Evolutionary conservation across 37 sponge, comb jelly and placozoan species (phyloP).

Genomic region (Agelas oroides): DNA sequence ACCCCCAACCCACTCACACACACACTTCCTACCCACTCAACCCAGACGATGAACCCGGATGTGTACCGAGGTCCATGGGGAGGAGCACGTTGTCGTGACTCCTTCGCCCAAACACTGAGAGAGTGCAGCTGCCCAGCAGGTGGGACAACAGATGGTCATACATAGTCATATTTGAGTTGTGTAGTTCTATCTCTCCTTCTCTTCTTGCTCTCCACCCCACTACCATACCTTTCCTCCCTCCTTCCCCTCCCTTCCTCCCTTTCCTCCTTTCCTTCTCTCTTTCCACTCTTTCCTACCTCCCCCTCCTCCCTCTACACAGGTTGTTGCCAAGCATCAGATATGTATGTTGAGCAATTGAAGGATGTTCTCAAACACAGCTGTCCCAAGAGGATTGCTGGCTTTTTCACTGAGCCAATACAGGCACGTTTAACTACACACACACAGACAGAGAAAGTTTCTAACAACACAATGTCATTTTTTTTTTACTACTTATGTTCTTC

Average conservation of each 20-base stretch:
- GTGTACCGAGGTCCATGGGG: conserved; percentile 95
- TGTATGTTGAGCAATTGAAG: conserved; percentile 82
- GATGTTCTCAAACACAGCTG: conserved; percentile 78
- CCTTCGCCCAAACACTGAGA: conserved; percentile 69
- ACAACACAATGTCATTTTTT: no score
- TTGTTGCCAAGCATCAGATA: conserved; percentile 72
- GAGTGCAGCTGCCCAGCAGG: conserved; percentile 77
- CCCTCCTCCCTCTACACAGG: conserved; percentile 29
- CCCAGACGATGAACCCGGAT: conserved; percentile 90
- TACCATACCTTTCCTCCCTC: no score
- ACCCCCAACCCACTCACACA: conserved; percentile 11
- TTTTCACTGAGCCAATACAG: conserved; percentile 93
- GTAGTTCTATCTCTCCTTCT: background rate
- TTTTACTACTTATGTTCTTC: no score
- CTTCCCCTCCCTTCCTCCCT: no score
- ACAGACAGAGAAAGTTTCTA: no score
- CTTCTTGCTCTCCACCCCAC: background rate
- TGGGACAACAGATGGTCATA: background rate
- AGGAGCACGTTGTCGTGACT: conserved; percentile 89
- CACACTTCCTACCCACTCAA: background rate
- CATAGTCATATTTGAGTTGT: no score
- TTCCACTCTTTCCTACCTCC: no score
- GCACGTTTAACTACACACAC: conserved; percentile 35
- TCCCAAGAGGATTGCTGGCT: conserved; percentile 88
- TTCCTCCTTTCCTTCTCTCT: no score